These are phyloP conservation scores for Spinus olivaceus DNA, from an alignment of 2,797 vertebrate species.

Conservation along the genomic window DNA sequence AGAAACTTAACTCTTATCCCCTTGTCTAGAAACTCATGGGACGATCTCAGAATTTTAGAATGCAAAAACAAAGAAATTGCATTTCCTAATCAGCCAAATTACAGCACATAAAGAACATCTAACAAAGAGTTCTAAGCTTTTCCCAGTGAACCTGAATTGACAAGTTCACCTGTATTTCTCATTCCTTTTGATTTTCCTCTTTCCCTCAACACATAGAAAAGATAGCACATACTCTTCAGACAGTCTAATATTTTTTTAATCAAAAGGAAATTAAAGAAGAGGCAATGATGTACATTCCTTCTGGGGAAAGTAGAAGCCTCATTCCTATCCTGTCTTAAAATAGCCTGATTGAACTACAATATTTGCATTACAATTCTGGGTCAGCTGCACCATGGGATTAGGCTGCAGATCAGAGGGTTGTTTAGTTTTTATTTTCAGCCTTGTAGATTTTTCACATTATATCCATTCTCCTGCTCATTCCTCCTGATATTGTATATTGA, in stretches of 20 bases:
- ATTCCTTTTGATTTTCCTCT: slow-evolving; percentile 55
- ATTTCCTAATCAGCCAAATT: background rate
- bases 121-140: slow-evolving; percentile 37
- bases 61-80: background rate
- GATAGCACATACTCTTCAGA: slow-evolving; percentile 60
- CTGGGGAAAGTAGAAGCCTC: slow-evolving; percentile 53
- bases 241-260: slow-evolving; percentile 74
- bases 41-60: background rate
- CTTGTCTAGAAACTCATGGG: background rate
- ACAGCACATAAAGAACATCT: background rate
- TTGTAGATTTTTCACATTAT: slow-evolving; percentile 48
- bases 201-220: slow-evolving; percentile 36
- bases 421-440: slow-evolving; percentile 56
- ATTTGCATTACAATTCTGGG: slow-evolving; percentile 73
- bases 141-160: slow-evolving; percentile 20
- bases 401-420: slow-evolving; percentile 22
- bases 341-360: slow-evolving; percentile 65
- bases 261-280: slow-evolving; percentile 75
- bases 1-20: background rate
- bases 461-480: slow-evolving; percentile 21
- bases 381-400: slow-evolving; percentile 64
- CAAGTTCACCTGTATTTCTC: slow-evolving; percentile 55
- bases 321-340: slow-evolving; percentile 66
- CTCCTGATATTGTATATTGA: background rate
- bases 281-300: slow-evolving; percentile 68